These are phyloP conservation scores for Semaprochilodus insignis DNA, from an alignment of 2,797 vertebrate species.

Conservation along the genomic window DNA sequence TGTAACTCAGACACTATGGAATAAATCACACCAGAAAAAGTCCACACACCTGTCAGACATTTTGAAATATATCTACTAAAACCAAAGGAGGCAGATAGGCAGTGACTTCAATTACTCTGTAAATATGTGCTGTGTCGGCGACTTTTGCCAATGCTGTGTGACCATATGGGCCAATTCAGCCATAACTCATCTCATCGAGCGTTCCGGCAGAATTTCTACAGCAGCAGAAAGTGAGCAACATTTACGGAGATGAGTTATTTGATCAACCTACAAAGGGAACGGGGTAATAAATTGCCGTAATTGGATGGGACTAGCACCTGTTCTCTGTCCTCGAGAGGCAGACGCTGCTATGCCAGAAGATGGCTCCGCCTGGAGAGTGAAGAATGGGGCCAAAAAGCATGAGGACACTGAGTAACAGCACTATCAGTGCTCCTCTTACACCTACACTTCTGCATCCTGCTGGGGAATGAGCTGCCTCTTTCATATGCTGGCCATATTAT, in stretches of 20 bases:
- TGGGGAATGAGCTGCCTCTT: not conserved
- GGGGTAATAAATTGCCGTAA: conserved; percentile 18
- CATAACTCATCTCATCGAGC: conserved; percentile 20
- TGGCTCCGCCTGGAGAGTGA: not conserved
- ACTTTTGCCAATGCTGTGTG: not conserved
- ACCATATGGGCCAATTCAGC: not conserved
- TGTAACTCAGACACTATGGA: too few species aligned
- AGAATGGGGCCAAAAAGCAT: conserved; percentile 17
- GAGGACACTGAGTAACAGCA: conserved; percentile 5
- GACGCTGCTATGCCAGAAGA: conserved; percentile 1
- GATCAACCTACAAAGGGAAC: conserved; percentile 22
- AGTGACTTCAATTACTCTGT: not conserved
- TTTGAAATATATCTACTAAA: not conserved
- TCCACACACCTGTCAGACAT: not conserved
- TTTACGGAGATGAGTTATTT: conserved; percentile 25
- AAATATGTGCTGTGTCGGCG: conserved; percentile 12
- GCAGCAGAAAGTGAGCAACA: conserved; percentile 10
- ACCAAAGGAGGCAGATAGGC: conserved; percentile 5
- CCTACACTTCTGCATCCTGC: not conserved
- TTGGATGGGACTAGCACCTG: conserved; percentile 19
- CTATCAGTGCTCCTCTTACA: not conserved
- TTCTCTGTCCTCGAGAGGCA: conserved; percentile 11
- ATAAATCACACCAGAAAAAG: not conserved
- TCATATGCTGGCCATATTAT: not conserved
- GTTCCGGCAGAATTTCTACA: not conserved